phyloP scores from a whole-genome alignment of 2,888 invertebrate genomes.

The Chalcosyrphus nemorum region DNA sequence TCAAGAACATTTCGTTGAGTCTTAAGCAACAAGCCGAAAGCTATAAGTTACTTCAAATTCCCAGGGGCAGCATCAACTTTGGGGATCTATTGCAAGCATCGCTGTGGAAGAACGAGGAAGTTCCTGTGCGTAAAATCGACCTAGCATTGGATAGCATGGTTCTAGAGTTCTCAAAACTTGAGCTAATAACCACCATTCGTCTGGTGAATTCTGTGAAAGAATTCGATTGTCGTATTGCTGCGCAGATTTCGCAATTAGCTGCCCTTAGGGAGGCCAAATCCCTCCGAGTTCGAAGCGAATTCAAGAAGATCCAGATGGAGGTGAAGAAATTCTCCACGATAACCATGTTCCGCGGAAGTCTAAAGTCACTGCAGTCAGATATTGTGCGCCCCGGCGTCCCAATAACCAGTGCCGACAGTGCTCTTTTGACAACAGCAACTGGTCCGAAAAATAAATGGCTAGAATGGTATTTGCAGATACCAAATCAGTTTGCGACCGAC shows the following conservation, averaged over 20 bases:
- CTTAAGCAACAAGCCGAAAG: slow-evolving; percentile 73
- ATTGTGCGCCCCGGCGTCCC: slow-evolving; percentile 73
- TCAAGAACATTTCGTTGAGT: slow-evolving; percentile 76
- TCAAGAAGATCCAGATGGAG: slow-evolving; percentile 30
- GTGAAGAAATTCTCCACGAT: slow-evolving; percentile 17
- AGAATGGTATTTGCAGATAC: slow-evolving; percentile 77
- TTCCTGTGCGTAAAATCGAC: slow-evolving; percentile 75
- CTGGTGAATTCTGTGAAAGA: slow-evolving; percentile 59
- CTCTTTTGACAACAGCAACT: slow-evolving; percentile 29
- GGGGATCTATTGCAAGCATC: slow-evolving; percentile 76
- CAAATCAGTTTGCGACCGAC: slow-evolving; percentile 46
- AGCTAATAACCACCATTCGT: slow-evolving; percentile 74
- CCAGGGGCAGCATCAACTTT: slow-evolving; percentile 75
- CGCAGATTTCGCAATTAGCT: slow-evolving; percentile 2
- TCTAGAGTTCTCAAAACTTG: slow-evolving; percentile 78
- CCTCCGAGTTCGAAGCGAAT: slow-evolving; percentile 11
- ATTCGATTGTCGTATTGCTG: slow-evolving; percentile 14
- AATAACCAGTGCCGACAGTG: not conserved
- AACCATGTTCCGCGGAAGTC: slow-evolving; percentile 59
- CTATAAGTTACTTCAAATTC: slow-evolving; percentile 76
- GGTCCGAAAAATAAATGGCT: slow-evolving; percentile 76
- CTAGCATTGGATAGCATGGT: slow-evolving; percentile 76
- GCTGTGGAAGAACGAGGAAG: slow-evolving; percentile 77
- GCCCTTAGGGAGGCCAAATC: not conserved
- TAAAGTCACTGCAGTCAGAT: slow-evolving; percentile 74